Evolutionary conservation across 35 echinoderm and acorn worm genomes (phyloP).

Genomic region (Hemicentrotus pulcherrimus): DNA sequence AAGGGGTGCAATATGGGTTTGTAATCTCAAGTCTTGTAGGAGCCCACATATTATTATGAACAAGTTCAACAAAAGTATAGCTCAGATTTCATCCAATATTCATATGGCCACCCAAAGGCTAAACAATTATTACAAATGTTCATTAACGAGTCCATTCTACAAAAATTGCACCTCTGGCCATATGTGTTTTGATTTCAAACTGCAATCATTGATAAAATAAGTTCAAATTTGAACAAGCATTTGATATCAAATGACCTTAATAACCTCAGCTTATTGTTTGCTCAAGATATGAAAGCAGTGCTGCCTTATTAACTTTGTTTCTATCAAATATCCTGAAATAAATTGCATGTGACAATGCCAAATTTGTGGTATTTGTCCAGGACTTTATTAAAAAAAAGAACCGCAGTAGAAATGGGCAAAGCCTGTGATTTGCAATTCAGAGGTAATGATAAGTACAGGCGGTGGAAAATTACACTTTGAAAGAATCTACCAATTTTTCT

Average conservation of each 20-base stretch:
- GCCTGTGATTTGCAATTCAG: neutral
- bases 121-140: neutral
- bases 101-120: neutral
- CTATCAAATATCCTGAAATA: neutral
- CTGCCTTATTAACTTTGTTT: neutral
- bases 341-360: conserved; percentile 16
- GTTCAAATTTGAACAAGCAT: neutral
- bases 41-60: too few relatives aligned
- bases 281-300: neutral
- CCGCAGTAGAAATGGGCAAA: neutral
- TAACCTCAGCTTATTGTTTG: neutral
- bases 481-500: too few relatives aligned
- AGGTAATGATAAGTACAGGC: neutral
- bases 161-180: neutral
- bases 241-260: neutral
- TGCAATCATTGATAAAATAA: neutral
- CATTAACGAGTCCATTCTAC: neutral
- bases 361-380: neutral
- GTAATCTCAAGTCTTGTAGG: neutral
- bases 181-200: neutral
- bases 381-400: neutral
- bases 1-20: neutral
- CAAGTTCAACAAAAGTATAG: too few relatives aligned
- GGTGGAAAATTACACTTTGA: too few relatives aligned
- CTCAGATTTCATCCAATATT: neutral